Percentiles rank a stretch among this genome's conserved stretches.
These are phyloP conservation scores for Petrocephalus sullivani DNA, from an alignment of 2,797 vertebrate genomes.

Conservation along the genomic window DNA sequence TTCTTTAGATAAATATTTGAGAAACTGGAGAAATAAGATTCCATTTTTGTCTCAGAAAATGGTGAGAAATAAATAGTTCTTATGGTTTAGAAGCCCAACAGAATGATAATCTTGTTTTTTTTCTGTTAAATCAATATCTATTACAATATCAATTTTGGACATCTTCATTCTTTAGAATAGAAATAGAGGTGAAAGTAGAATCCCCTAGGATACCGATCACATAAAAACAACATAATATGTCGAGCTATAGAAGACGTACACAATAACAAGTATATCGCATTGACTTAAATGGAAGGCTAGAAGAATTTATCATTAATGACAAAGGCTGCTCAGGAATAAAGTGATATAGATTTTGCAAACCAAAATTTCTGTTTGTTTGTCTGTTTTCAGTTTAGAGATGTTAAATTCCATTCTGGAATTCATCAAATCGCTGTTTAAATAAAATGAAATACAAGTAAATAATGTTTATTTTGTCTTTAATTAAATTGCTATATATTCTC, in stretches of 20 bases:
- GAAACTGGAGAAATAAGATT: not conserved
- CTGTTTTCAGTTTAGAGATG: not conserved
- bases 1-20: slow-evolving; percentile 1
- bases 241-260: not conserved
- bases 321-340: not conserved
- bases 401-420: not conserved
- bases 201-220: not conserved
- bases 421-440: not conserved
- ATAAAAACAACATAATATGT: not conserved
- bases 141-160: slow-evolving; percentile 1
- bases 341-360: not conserved
- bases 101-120: not conserved
- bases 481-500: not conserved
- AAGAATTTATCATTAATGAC: not conserved
- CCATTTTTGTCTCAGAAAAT: not conserved
- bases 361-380: not conserved
- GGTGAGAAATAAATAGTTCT: not conserved
- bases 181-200: not conserved
- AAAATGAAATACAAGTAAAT: not conserved
- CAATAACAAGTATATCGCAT: not conserved
- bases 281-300: not conserved
- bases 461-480: not conserved
- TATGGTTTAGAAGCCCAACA: not conserved
- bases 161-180: not conserved
- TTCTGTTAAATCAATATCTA: slow-evolving; percentile 5